Percentiles rank a stretch among this genome's conserved stretches.
Conservation (phyloP, 2,888 invertebrate species). For the Torymus aiolomorphi region DNA sequence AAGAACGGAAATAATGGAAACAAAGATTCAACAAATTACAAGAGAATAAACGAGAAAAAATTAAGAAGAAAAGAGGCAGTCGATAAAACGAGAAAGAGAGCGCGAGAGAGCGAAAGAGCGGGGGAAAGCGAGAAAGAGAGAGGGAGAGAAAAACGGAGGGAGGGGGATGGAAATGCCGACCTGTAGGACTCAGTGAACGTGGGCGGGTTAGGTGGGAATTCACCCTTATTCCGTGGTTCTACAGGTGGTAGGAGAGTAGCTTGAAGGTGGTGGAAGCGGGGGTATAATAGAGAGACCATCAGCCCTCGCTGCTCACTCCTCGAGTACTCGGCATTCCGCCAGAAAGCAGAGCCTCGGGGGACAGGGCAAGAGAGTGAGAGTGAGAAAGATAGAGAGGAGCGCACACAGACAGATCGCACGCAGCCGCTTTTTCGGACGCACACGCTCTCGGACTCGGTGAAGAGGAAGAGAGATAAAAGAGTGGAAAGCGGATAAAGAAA, state of each 20-base stretch:
- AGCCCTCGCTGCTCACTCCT: conserved; percentile 69
- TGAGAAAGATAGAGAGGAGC: not conserved
- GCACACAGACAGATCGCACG: not conserved
- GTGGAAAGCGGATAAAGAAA: no score
- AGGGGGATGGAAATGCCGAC: conserved; percentile 36
- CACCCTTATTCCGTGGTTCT: conserved; percentile 60
- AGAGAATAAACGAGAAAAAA: conserved; percentile 33
- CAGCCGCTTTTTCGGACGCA: not conserved
- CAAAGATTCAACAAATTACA: conserved; percentile 27
- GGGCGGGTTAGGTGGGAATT: conserved; percentile 58
- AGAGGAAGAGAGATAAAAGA: not conserved
- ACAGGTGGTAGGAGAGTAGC: conserved; percentile 67
- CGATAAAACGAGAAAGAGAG: conserved; percentile 13
- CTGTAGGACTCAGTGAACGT: conserved; percentile 49
- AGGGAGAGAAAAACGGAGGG: not conserved
- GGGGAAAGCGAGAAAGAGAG: conserved; percentile 25
- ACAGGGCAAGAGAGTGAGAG: not conserved
- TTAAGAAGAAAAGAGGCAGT: conserved; percentile 29
- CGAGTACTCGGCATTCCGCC: conserved; percentile 62
- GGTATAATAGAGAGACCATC: conserved; percentile 73
- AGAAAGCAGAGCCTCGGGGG: conserved; percentile 56
- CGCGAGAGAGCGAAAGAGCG: conserved; percentile 30
- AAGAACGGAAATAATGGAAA: conserved; percentile 11
- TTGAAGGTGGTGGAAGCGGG: conserved; percentile 65
- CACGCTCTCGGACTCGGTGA: no score